Conservation (phyloP, 37 sponge, comb jelly and placozoan species). For the Beroe ovata region DNA sequence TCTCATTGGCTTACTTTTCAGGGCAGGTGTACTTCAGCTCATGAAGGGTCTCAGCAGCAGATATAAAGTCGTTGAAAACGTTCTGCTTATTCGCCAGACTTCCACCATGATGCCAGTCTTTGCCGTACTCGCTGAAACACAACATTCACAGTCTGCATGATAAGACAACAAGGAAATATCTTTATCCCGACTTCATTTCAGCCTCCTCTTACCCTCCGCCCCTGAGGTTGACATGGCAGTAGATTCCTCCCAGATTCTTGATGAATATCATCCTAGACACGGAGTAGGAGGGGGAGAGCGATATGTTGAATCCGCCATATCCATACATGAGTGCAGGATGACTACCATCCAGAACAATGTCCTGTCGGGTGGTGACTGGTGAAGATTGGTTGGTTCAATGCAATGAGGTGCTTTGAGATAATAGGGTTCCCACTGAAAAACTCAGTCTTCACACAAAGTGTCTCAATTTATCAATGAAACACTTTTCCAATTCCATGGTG, state of each 20-base stretch:
- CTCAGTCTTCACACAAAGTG: no score
- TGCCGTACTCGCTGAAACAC: constrained; percentile 89
- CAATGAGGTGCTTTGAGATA: no score
- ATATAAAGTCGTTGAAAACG: constrained; percentile 93
- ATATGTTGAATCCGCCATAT: constrained; percentile 97
- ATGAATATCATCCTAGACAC: constrained; percentile 81
- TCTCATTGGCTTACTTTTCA: constrained; percentile 45
- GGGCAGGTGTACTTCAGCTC: constrained; percentile 74
- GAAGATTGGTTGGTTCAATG: no score
- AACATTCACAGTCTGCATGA: no score
- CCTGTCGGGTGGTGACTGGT: background rate
- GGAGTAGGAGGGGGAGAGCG: constrained; percentile 84
- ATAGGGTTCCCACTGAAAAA: no score
- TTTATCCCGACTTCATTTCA: no score
- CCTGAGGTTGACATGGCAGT: constrained; percentile 84
- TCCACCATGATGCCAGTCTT: constrained; percentile 90
- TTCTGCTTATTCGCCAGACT: constrained; percentile 90
- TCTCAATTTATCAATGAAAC: no score
- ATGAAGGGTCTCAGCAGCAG: constrained; percentile 88
- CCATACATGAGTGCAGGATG: constrained; percentile 89
- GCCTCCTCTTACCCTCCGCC: constrained; percentile 98
- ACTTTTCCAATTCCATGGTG: no score
- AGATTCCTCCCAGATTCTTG: constrained; percentile 86
- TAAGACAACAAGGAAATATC: background rate
- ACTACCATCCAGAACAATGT: constrained; percentile 74